Evolutionary conservation across 2,888 invertebrate genomes (phyloP), one percentile per base, ranked within the genome.

Genomic region (Cordilura impudica): DNA sequence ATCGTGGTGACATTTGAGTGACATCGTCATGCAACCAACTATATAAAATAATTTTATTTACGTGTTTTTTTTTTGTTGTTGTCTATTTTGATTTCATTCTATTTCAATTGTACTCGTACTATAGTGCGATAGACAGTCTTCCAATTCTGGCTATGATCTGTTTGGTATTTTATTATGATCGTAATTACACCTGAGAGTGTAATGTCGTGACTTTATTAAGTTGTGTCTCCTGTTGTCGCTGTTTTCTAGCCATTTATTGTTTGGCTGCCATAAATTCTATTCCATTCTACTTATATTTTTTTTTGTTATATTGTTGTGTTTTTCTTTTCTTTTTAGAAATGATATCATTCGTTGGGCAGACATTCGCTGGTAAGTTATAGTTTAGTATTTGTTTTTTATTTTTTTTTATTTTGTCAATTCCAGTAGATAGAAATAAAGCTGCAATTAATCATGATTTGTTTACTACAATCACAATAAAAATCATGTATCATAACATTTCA

Each of bases 401-500:
- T 56, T 10, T 61, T 54, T 61, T 39, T 43, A 54, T 60, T n/a
- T 66, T 75, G 71, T 79, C 67, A 75, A 71, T 79, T 56, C 63
- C 71, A 72, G 79, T 67, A 61, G 67, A 75, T 65, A 58, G 63
- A 63, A 75, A 79, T 75, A 49, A 75, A 72, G 63, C 75, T 58
- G 79, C 79, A 75, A 79, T 79, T 79, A 79, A 75, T 79, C 79
- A 79, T 79, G 79, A 79, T 79, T 75, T 79, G 75, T 79, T 77
- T 77, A 58, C 73, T 53, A 53, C 66, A 74, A 79, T 75, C 74
- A 79, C 74, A 75, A 71, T 75, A 56, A 71, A 79, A 79, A 71
- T 75, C 79, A 79, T 79, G 79, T 79, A 67, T n/a, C n/a, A n/a
- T n/a, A n/a, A 61, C 56, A 63, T 71, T 72, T 79, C 67, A 78